A percentile compares a stretch with the other conserved stretches of the same genome.
These are phyloP conservation scores for Drosophila peninsularis DNA, from an alignment of 2,888 invertebrate species.

Conservation along the genomic window DNA sequence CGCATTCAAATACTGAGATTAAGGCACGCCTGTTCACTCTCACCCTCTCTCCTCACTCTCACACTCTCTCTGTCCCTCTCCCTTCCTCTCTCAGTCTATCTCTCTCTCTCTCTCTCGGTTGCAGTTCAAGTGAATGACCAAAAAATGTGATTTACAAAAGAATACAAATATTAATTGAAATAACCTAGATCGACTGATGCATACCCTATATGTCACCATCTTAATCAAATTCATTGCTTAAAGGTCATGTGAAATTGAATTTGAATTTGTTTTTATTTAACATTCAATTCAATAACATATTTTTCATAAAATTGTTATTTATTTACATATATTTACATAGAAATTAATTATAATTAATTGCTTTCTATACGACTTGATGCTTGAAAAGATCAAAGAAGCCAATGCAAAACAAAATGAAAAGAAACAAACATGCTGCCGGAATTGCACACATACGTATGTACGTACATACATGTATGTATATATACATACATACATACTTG, in stretches of 20 bases:
- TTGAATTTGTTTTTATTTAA: neutral
- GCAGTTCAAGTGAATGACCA: slow-evolving; percentile 29
- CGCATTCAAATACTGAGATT: slow-evolving; percentile 21
- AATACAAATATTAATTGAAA: neutral
- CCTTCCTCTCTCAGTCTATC: neutral
- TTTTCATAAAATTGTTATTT: neutral
- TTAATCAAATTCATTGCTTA: neutral
- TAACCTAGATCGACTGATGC: neutral
- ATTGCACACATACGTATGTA: neutral
- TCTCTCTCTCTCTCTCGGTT: neutral
- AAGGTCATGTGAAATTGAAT: neutral
- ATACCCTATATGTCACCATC: neutral
- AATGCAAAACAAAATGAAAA: neutral
- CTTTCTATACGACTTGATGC: neutral
- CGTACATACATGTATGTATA: neutral
- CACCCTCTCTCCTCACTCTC: neutral
- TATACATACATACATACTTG: neutral
- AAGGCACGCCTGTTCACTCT: slow-evolving; percentile 11
- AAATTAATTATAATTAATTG: neutral
- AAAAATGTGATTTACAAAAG: slow-evolving; percentile 22
- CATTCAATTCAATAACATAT: neutral
- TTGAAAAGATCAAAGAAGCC: neutral
- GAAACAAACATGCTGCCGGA: neutral
- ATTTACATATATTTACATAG: neutral
- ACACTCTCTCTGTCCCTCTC: neutral